Conservation (phyloP, 2,888 invertebrate genomes). For the Smittia sp. region DNA sequence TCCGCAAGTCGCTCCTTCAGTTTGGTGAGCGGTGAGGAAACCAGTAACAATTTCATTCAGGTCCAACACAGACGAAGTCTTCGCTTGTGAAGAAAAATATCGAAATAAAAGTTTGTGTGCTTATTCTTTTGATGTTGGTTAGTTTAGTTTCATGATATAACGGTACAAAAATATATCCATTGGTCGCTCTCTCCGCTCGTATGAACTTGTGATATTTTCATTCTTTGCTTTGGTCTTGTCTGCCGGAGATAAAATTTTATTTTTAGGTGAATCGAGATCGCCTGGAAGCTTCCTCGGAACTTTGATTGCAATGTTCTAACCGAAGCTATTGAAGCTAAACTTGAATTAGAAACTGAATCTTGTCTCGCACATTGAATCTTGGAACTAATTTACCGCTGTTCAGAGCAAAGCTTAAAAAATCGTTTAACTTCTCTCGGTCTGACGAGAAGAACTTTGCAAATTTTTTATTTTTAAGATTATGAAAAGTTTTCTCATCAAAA, state of each 20-base stretch:
- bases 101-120: constrained; percentile 28
- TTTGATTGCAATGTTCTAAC: too few species aligned
- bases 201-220: not conserved
- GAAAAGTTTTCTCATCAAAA: constrained; percentile 21
- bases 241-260: too few species aligned
- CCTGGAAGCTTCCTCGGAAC: too few species aligned
- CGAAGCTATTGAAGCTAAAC: too few species aligned
- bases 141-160: constrained; percentile 34
- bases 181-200: constrained; percentile 4
- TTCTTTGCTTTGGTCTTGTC: not conserved
- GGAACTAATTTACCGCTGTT: too few species aligned
- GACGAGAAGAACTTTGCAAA: not conserved
- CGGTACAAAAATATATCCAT: constrained; percentile 38
- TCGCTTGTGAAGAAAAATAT: constrained; percentile 17
- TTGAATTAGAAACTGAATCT: too few species aligned
- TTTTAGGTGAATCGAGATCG: too few species aligned
- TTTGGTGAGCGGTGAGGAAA: not conserved
- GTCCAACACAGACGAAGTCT: constrained; percentile 1
- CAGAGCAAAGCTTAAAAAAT: too few species aligned
- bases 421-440: not conserved
- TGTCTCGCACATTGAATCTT: too few species aligned
- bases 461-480: not conserved
- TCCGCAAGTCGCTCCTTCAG: not conserved
- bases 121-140: constrained; percentile 35
- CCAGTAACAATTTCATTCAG: not conserved